Base-by-base conservation (phyloP, 1,140 invertebrate genomes). In the Aporrectodea caliginosa region DNA sequence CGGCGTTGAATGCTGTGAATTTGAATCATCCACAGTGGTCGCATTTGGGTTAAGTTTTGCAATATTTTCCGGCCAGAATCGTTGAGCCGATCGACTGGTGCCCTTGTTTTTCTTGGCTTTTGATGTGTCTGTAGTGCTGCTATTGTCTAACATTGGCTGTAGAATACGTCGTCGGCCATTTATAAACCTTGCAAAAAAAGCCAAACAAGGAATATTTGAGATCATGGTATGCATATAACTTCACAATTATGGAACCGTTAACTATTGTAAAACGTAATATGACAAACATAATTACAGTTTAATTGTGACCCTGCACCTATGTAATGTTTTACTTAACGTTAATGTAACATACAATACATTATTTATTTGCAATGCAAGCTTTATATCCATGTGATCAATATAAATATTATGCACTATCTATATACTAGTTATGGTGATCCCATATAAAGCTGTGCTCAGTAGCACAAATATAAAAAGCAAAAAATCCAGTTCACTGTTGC, bases 131-230 rank as follows among this genome's bases (percentile, higher is more conserved):
- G 86, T 83, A 76, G 34, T 43, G 29, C 86, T 85, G 71, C 84
- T 84, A 34, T 85, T 84, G 81, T 88, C 86, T 78, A 88, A 78
- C 86, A 88, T 91, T 94, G 95, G 91, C 95, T 95, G 95, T 22
- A 98, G 89, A 82, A 98, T 98, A 76, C 96, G 90, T 82, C 96
- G 90, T 72, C 96, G 90, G 0, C 95, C 96, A 89, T 98, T 98
- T 83, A 98, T 97, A 87, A 97, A 96, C 94, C 95, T 95, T n/a
- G n/a, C n/a, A n/a, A n/a, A n/a, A n/a, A n/a, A n/a, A n/a, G n/a
- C n/a, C n/a, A n/a, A n/a, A n/a, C n/a, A n/a, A n/a, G n/a, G n/a
- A n/a, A n/a, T n/a, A n/a, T n/a, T n/a, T n/a, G n/a, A n/a, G n/a
- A n/a, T n/a, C n/a, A n/a, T n/a, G n/a, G n/a, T n/a, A n/a, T n/a